A percentile compares a stretch with the other conserved stretches of the same genome.
phyloP scores from a whole-genome alignment of 2,797 vertebrate species.

The Siniperca undulata region DNA sequence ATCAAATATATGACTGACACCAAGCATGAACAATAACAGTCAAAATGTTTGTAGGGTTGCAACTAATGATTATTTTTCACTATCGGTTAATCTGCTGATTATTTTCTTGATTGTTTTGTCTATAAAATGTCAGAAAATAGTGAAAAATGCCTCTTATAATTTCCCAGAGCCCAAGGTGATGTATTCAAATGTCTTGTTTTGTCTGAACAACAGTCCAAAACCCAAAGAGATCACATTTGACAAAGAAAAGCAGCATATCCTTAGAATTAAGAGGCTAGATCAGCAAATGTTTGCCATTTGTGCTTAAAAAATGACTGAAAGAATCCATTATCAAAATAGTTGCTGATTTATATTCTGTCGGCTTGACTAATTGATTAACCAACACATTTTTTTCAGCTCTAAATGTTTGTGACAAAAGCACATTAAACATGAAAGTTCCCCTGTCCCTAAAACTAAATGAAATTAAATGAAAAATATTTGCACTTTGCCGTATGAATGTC shows the following conservation, averaged over 20 bases:
- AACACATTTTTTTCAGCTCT: background rate
- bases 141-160: background rate
- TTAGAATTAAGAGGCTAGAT: background rate
- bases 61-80: background rate
- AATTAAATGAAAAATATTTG: background rate
- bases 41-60: background rate
- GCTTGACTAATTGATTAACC: background rate
- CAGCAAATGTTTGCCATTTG: background rate
- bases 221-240: background rate
- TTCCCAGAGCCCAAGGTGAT: background rate
- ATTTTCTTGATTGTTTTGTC: background rate
- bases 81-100: background rate
- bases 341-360: background rate
- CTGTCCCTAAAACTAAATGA: constrained; percentile 3
- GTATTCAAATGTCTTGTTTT: background rate
- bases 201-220: background rate
- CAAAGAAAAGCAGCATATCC: background rate
- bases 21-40: background rate
- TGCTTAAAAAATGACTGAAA: background rate
- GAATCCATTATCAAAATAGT: background rate
- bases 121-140: background rate
- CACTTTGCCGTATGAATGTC: background rate
- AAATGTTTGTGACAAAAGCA: background rate
- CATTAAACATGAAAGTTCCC: background rate
- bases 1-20: background rate